Percentiles rank a stretch among this genome's conserved stretches.
phyloP scores from a whole-genome alignment of 2,888 invertebrate species.

The Athalia circularis region DNA sequence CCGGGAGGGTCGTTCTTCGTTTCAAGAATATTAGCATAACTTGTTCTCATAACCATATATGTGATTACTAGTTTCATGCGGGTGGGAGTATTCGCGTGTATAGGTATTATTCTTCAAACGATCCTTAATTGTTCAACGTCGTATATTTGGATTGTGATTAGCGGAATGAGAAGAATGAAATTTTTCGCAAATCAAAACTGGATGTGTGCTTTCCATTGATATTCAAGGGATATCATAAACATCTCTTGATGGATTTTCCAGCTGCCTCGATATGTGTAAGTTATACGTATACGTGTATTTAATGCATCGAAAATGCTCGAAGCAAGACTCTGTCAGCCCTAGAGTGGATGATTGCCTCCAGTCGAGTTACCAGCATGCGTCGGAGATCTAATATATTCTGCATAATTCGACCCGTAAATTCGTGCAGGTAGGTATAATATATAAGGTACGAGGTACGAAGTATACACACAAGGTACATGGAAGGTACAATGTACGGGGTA shows the following conservation, averaged over 20 bases:
- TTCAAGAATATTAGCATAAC: constrained; percentile 53
- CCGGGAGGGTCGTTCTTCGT: constrained; percentile 43
- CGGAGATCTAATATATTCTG: constrained; percentile 42
- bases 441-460: constrained; percentile 36
- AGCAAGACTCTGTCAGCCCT: constrained; percentile 28
- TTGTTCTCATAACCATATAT: constrained; percentile 51
- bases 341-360: constrained; percentile 24
- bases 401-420: constrained; percentile 43
- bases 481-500: constrained; percentile 1
- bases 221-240: no score
- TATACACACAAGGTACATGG: constrained; percentile 10
- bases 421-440: constrained; percentile 13
- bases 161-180: background rate
- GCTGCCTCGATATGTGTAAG: background rate
- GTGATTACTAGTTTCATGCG: constrained; percentile 35
- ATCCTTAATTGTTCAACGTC: constrained; percentile 13
- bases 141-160: constrained; percentile 16
- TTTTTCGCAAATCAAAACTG: background rate
- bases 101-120: background rate
- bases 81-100: constrained; percentile 6
- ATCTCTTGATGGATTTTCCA: no score
- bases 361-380: constrained; percentile 24
- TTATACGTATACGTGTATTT: background rate
- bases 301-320: constrained; percentile 1
- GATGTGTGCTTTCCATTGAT: no score